Conservation (phyloP, 2,888 invertebrate species). For the Agrilus biguttatus region DNA sequence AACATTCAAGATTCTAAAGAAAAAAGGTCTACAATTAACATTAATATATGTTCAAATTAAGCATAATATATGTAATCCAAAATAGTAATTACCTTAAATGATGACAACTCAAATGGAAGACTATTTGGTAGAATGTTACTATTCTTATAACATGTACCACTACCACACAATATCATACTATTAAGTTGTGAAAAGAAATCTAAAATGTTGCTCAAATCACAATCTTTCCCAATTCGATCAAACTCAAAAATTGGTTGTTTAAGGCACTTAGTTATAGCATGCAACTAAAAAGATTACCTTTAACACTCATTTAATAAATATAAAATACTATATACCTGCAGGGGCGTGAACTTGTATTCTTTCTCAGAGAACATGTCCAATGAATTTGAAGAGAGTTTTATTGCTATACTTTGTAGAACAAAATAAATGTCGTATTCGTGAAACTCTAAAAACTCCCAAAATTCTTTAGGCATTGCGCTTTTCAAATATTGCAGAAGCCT, state of each 20-base stretch:
- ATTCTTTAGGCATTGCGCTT: constrained; percentile 62
- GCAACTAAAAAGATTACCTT: constrained; percentile 45
- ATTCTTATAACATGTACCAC: constrained; percentile 50
- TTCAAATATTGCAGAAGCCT: constrained; percentile 62
- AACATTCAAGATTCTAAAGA: constrained; percentile 39
- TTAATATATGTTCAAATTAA: background rate
- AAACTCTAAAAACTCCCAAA: constrained; percentile 77
- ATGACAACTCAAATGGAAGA: constrained; percentile 64
- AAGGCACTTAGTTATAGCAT: constrained; percentile 79
- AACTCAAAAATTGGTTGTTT: constrained; percentile 72
- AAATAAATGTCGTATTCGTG: constrained; percentile 83
- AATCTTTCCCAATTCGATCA: constrained; percentile 63
- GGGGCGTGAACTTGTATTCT: constrained; percentile 56
- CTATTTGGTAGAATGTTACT: constrained; percentile 77
- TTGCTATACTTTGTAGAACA: constrained; percentile 68
- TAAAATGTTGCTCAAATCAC: constrained; percentile 80
- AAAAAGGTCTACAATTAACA: constrained; percentile 9
- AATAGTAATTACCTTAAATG: constrained; percentile 49
- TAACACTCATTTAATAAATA: background rate
- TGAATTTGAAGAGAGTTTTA: constrained; percentile 36
- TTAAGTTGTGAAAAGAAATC: constrained; percentile 74
- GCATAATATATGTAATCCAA: background rate
- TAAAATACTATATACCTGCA: constrained; percentile 45
- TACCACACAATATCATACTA: constrained; percentile 52
- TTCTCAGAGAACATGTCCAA: constrained; percentile 30